These are phyloP conservation scores for Spodoptera picta DNA, from an alignment of 2,888 invertebrate species.

Conservation along the genomic window DNA sequence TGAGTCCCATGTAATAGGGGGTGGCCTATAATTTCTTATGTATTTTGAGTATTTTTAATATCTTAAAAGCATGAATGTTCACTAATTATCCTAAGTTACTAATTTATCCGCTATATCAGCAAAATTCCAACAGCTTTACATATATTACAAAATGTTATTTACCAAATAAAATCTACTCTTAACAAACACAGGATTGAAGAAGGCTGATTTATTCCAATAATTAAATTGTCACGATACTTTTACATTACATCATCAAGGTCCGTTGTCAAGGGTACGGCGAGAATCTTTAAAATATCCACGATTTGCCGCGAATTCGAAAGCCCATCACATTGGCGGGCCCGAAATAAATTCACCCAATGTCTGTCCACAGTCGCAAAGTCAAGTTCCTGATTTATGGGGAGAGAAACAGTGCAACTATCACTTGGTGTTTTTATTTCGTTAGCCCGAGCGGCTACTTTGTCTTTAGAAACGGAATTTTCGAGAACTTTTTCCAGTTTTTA, in stretches of 20 bases:
- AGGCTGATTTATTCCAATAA: conserved; percentile 47
- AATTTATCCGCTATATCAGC: too few relatives aligned
- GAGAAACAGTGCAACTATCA: conserved; percentile 80
- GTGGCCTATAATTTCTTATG: too few relatives aligned
- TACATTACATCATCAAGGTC: conserved; percentile 43
- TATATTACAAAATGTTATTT: not conserved
- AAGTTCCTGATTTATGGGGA: conserved; percentile 83
- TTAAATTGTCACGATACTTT: conserved; percentile 44
- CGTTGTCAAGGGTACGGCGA: conserved; percentile 26
- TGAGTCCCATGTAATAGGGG: too few relatives aligned
- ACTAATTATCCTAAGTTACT: too few relatives aligned
- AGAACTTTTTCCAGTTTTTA: conserved; percentile 65
- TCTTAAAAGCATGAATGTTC: too few relatives aligned
- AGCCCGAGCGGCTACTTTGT: conserved; percentile 76
- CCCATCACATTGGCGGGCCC: conserved; percentile 61
- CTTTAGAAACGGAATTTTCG: conserved; percentile 68
- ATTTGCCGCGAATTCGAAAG: conserved; percentile 52
- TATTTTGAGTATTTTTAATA: too few relatives aligned
- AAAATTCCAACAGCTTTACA: too few relatives aligned
- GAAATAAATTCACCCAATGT: conserved; percentile 85
- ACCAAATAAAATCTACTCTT: conserved; percentile 3
- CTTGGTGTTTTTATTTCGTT: conserved; percentile 77
- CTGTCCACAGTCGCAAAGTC: conserved; percentile 65
- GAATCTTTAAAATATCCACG: conserved; percentile 49
- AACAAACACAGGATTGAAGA: conserved; percentile 13